Percentiles rank a stretch among this genome's conserved stretches.
These are phyloP conservation scores for Ladona fulva DNA, from an alignment of 1,140 invertebrate genomes.

Conservation along the genomic window DNA sequence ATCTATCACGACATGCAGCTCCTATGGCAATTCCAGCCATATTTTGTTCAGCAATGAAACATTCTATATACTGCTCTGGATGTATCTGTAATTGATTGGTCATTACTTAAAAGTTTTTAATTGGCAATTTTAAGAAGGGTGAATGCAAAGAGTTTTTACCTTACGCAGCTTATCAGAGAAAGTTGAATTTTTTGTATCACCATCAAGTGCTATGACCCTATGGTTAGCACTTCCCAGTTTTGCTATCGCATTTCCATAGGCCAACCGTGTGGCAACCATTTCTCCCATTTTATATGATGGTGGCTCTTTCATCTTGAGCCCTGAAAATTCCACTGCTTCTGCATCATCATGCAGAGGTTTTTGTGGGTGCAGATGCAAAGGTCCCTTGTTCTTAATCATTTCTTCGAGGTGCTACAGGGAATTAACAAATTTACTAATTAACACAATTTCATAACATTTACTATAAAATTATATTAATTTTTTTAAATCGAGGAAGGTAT, in stretches of 20 bases:
- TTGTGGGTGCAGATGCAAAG: slow-evolving; percentile 46
- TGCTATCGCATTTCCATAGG: slow-evolving; percentile 88
- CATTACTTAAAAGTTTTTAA: slow-evolving; percentile 14
- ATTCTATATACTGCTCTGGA: slow-evolving; percentile 82
- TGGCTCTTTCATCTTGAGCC: slow-evolving; percentile 69
- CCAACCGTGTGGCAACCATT: slow-evolving; percentile 80
- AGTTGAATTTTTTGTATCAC: slow-evolving; percentile 98
- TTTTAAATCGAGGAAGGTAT: too few species aligned
- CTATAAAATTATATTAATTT: too few species aligned
- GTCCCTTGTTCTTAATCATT: slow-evolving; percentile 52
- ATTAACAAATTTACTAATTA: too few species aligned
- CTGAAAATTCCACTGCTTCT: slow-evolving; percentile 59
- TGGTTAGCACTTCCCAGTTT: slow-evolving; percentile 62
- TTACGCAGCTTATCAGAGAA: slow-evolving; percentile 87
- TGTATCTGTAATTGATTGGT: slow-evolving; percentile 31
- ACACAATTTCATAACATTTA: too few species aligned
- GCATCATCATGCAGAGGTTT: slow-evolving; percentile 60
- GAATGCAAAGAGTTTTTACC: slow-evolving; percentile 30
- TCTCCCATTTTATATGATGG: slow-evolving; percentile 78
- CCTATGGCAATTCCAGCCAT: slow-evolving; percentile 94
- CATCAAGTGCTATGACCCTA: slow-evolving; percentile 85
- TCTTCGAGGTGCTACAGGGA: slow-evolving; percentile 48
- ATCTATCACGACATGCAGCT: slow-evolving; percentile 75
- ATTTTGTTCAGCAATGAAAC: slow-evolving; percentile 99
- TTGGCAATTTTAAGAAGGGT: neutral